Percentiles rank a stretch among this genome's conserved stretches.
phyloP scores from a whole-genome alignment of 1,140 invertebrate genomes.

The Drosophila nannoptera region DNA sequence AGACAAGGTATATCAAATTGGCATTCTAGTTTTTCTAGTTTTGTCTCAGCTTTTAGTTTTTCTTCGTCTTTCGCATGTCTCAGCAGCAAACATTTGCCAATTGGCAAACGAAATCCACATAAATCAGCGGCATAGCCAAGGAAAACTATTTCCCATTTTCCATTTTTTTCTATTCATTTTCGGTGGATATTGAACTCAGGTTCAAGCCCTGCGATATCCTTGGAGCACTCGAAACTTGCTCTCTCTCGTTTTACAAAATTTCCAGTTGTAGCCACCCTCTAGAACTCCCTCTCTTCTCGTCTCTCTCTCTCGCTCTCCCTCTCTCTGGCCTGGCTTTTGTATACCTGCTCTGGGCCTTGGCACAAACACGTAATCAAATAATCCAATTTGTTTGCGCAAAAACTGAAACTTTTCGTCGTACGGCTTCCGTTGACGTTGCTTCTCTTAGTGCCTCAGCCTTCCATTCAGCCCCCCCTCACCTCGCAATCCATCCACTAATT shows the following conservation, averaged over 20 bases:
- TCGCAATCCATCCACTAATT: slow-evolving; percentile 43
- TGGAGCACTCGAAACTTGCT: slow-evolving; percentile 63
- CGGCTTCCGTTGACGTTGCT: slow-evolving; percentile 64
- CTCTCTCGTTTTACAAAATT: slow-evolving; percentile 46
- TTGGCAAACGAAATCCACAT: slow-evolving; percentile 56
- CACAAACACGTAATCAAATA: slow-evolving; percentile 78
- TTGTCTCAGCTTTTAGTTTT: slow-evolving; percentile 7
- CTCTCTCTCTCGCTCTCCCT: slow-evolving; percentile 15
- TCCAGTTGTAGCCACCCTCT: neutral
- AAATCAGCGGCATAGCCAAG: slow-evolving; percentile 52
- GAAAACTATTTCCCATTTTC: slow-evolving; percentile 9
- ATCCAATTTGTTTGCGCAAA: slow-evolving; percentile 77
- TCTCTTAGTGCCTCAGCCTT: slow-evolving; percentile 19
- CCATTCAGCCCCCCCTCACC: neutral
- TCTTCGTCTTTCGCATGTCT: neutral
- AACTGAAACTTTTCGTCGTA: slow-evolving; percentile 74
- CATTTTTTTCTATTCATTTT: slow-evolving; percentile 1
- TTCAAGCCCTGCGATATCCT: slow-evolving; percentile 20
- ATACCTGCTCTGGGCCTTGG: slow-evolving; percentile 32
- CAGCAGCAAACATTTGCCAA: slow-evolving; percentile 54
- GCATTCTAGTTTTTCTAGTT: slow-evolving; percentile 15
- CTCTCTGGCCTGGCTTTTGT: slow-evolving; percentile 1
- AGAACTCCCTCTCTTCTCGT: neutral
- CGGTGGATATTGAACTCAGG: slow-evolving; percentile 24
- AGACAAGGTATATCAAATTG: slow-evolving; percentile 11